phyloP scores from a whole-genome alignment of 2,797 vertebrate genomes.

The Corythornis leucogaster region DNA sequence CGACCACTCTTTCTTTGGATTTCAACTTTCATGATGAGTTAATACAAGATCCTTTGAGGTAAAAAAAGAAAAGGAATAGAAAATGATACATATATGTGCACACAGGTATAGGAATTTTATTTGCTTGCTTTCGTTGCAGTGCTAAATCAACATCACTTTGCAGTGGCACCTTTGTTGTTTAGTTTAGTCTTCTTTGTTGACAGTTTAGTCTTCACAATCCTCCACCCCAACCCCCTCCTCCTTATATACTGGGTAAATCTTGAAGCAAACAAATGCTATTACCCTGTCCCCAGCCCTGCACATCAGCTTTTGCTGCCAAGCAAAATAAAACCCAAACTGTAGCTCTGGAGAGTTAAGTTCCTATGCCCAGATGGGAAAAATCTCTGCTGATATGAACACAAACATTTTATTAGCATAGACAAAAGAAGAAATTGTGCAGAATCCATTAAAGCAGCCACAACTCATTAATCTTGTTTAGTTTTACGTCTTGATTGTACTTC shows the following conservation, averaged over 20 bases:
- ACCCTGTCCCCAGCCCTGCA: accelerated
- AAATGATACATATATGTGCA: slow-evolving; percentile 50
- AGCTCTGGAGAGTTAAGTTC: neutral
- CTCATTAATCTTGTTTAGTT: slow-evolving; percentile 20
- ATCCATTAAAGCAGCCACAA: slow-evolving; percentile 52
- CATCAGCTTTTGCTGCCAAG: neutral
- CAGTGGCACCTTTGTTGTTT: slow-evolving; percentile 1
- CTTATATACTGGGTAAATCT: neutral
- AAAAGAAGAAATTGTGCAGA: slow-evolving; percentile 49
- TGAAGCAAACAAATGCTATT: neutral
- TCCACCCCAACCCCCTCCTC: neutral
- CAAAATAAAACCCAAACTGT: neutral
- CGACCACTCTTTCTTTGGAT: slow-evolving; percentile 44
- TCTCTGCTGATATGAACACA: slow-evolving; percentile 15
- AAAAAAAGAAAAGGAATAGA: neutral
- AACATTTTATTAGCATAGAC: slow-evolving; percentile 15
- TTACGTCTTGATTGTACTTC: slow-evolving; percentile 13
- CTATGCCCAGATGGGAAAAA: slow-evolving; percentile 11
- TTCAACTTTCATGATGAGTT: slow-evolving; percentile 18
- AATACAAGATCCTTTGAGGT: slow-evolving; percentile 49
- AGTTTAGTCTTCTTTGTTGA: neutral
- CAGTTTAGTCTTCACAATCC: neutral
- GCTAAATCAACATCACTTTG: neutral
- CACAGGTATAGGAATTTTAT: slow-evolving; percentile 23
- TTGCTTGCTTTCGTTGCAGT: neutral